Evolutionary conservation across 2,888 invertebrate genomes (phyloP).

Genomic region (Clivina fossor): DNA sequence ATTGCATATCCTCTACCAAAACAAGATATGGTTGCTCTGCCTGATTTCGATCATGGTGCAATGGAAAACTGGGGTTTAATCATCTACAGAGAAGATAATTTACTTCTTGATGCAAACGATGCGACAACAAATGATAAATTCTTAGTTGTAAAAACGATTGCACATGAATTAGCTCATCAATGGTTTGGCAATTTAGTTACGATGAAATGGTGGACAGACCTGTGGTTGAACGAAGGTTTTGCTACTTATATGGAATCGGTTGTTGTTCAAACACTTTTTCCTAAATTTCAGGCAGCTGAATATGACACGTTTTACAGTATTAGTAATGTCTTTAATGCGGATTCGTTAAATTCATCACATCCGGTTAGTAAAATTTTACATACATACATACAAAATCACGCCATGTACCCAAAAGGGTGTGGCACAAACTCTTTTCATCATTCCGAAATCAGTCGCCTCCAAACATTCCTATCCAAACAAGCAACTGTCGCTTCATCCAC

Average conservation of each 20-base stretch:
- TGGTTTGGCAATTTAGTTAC: conserved; percentile 86
- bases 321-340: conserved; percentile 65
- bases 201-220: conserved; percentile 81
- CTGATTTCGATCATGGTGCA: conserved; percentile 75
- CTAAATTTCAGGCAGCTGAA: conserved; percentile 64
- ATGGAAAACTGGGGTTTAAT: conserved; percentile 83
- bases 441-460: too few species aligned
- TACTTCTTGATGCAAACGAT: conserved; percentile 66
- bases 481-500: too few species aligned
- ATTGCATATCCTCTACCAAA: conserved; percentile 73
- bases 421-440: too few species aligned
- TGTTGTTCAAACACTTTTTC: conserved; percentile 63
- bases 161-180: conserved; percentile 60
- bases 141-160: conserved; percentile 60
- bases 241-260: conserved; percentile 67
- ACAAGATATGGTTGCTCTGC: conserved; percentile 79
- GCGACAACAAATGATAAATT: conserved; percentile 66
- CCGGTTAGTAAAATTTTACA: too few species aligned
- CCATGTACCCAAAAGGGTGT: too few species aligned
- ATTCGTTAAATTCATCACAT: conserved; percentile 75
- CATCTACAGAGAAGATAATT: conserved; percentile 75
- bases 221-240: conserved; percentile 80
- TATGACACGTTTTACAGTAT: conserved; percentile 62
- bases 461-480: too few species aligned
- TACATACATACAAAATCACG: too few species aligned